Percentiles rank a stretch among this genome's conserved stretches.
Conservation (phyloP, 1,140 invertebrate species). For the Camponotus vicinus region DNA sequence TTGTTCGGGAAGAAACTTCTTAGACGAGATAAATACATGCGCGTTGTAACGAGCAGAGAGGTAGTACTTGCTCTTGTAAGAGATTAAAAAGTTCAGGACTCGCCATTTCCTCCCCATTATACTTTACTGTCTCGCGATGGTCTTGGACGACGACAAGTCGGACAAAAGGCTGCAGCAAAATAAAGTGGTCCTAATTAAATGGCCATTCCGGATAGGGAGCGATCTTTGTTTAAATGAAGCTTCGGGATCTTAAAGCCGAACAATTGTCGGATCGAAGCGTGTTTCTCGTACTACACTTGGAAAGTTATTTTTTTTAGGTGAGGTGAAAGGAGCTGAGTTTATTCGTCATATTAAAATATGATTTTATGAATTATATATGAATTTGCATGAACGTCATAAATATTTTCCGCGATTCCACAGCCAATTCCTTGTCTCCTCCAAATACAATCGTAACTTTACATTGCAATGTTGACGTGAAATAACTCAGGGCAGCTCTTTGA, state of each 20-base stretch:
- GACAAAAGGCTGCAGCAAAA: conserved; percentile 78
- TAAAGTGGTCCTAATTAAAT: conserved; percentile 84
- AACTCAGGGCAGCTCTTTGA: conserved; percentile 10
- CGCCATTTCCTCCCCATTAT: conserved; percentile 52
- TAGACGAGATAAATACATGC: conserved; percentile 78
- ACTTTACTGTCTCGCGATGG: conserved; percentile 55
- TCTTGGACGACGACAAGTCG: conserved; percentile 70
- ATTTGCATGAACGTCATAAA: not conserved
- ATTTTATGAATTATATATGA: not conserved
- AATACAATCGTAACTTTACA: conserved; percentile 10
- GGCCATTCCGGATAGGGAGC: conserved; percentile 68
- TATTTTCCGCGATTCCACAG: not conserved
- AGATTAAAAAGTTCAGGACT: conserved; percentile 80
- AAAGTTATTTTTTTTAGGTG: not conserved
- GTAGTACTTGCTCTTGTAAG: conserved; percentile 63
- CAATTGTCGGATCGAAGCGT: conserved; percentile 28
- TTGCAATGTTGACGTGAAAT: conserved; percentile 7
- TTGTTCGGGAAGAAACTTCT: conserved; percentile 67
- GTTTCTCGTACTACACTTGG: not conserved
- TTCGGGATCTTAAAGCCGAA: conserved; percentile 72
- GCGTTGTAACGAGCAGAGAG: conserved; percentile 68
- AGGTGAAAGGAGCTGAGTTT: not conserved
- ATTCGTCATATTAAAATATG: not conserved
- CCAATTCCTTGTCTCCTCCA: not conserved
- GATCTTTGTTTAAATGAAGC: conserved; percentile 71